A percentile compares a stretch with the other conserved stretches of the same genome.
phyloP scores from a whole-genome alignment of 1,140 invertebrate genomes.

The Adelges cooleyi region DNA sequence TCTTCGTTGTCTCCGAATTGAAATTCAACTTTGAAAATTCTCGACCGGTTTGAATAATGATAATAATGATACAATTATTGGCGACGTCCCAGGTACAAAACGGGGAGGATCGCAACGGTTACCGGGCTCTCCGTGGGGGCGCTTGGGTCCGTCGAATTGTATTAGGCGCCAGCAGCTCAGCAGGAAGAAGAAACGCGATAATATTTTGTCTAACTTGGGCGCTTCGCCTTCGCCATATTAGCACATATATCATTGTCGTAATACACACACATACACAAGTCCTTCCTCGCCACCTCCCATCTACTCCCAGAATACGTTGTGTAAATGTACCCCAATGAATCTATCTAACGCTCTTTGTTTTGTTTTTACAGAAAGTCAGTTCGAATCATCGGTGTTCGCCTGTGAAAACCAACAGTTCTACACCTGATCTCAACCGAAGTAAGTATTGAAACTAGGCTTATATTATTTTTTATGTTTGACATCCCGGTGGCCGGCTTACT shows the following conservation, averaged over 20 bases:
- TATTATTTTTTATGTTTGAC: no score
- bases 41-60: neutral
- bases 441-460: no score
- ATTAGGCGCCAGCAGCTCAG: slow-evolving; percentile 16
- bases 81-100: slow-evolving; percentile 14
- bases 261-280: no score
- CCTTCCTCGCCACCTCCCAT: no score
- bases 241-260: neutral
- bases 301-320: no score
- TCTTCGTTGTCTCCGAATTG: no score
- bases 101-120: neutral
- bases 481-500: no score
- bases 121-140: neutral
- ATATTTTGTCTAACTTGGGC: neutral
- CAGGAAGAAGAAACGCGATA: neutral
- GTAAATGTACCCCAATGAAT: no score
- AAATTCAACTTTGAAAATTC: no score
- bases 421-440: slow-evolving; percentile 26
- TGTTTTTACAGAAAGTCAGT: slow-evolving; percentile 20
- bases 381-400: slow-evolving; percentile 25
- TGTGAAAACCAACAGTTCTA: slow-evolving; percentile 22
- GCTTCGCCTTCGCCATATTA: neutral
- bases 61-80: neutral
- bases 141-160: neutral
- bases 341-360: neutral